Evolutionary conservation across 2,888 invertebrate species (phyloP), one percentile per base, ranked within the genome.

Genomic region (Panopea generosa): DNA sequence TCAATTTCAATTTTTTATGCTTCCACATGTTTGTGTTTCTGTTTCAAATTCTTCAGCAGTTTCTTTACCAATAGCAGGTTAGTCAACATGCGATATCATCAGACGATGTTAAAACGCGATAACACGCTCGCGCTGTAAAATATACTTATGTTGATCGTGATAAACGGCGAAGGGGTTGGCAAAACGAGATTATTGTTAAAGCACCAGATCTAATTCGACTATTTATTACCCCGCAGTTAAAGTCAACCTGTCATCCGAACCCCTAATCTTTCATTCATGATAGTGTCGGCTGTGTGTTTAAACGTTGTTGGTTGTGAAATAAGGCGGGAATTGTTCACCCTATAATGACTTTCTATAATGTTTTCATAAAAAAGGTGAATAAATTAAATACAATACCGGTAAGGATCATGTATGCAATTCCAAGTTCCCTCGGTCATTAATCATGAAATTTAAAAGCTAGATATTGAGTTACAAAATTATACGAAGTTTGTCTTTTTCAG

Each of bases 401-500:
- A 29, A 18, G 20, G 16, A 22, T n/a, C 29, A 18, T 55, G 55
- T 4, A 6, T 16, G 20, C 18, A 14, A 29, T 6, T n/a, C n/a
- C 18, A 29, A 33, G 14, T 16, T 38, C 16, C 22, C 18, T 20
- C 9, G 11, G 20, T 52, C 78, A 74, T 78, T 71, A 68, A 78
- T 78, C 78, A 78, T 77, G 49, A 45, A 61, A 53, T 55, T 63
- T 67, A 68, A 74, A 74, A 63, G 52, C 67, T 47, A 62, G 52
- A 65, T 66, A 70, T 78, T 68, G 59, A 14, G 26, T 78, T 78
- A 67, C 78, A 57, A 49, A 61, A 66, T 70, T 62, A 69, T 67
- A 66, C 61, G 22, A 40, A 73, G 73, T 77, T 66, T 65, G 71
- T 68, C 67, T 67, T 63, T 63, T 75, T 69, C 24, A 50, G 47